Conservation (phyloP, 1,140 invertebrate genomes). For the Bombus picipes region DNA sequence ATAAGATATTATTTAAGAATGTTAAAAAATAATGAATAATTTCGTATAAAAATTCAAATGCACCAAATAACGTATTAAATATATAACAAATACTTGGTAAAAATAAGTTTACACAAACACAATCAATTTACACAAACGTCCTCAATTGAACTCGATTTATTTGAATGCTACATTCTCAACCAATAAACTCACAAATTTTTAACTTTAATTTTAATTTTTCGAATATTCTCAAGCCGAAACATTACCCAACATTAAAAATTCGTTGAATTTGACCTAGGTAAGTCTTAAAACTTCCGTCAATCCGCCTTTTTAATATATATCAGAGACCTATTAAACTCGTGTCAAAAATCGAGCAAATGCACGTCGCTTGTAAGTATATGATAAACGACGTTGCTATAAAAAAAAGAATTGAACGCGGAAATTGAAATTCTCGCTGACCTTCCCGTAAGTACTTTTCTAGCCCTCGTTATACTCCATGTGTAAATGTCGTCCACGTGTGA, state of each 20-base stretch:
- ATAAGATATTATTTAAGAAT: too few species aligned
- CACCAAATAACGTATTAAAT: background rate
- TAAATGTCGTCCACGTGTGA: conserved; percentile 54
- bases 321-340: background rate
- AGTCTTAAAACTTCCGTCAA: too few species aligned
- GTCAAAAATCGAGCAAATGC: background rate
- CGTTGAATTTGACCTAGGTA: background rate
- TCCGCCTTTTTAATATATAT: background rate
- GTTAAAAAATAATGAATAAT: background rate
- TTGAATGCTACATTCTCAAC: background rate
- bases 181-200: background rate
- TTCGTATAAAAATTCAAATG: background rate
- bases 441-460: conserved; percentile 29
- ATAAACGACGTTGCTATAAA: background rate
- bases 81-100: background rate
- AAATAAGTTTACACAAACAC: background rate
- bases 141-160: background rate
- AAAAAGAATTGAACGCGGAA: background rate
- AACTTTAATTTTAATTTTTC: too few species aligned
- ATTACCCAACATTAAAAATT: background rate
- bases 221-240: background rate
- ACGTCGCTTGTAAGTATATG: too few species aligned
- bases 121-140: background rate
- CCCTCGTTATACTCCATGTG: conserved; percentile 38
- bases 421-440: conserved; percentile 48